A percentile compares a stretch with the other conserved stretches of the same genome.
Conservation (phyloP, 2,888 invertebrate genomes). For the Callimorpha dominula region DNA sequence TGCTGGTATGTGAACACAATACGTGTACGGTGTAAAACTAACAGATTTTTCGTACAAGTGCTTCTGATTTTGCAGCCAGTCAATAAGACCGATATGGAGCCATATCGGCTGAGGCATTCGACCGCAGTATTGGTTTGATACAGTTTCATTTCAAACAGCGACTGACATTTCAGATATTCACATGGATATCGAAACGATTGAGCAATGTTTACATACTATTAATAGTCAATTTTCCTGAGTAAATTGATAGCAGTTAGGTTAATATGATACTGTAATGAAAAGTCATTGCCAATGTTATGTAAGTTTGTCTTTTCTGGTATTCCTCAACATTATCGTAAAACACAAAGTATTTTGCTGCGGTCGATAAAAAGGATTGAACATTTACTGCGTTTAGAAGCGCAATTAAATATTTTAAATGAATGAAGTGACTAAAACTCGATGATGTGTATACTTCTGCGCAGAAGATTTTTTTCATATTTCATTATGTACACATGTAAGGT, state of each 20-base stretch:
- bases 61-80: slow-evolving; percentile 35
- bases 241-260: background rate
- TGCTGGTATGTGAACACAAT: background rate
- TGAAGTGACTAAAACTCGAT: too few species aligned
- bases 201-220: slow-evolving; percentile 27
- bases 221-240: background rate
- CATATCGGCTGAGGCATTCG: slow-evolving; percentile 40
- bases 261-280: background rate
- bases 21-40: background rate
- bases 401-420: too few species aligned
- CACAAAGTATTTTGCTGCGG: too few species aligned
- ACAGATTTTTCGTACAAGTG: background rate
- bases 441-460: too few species aligned
- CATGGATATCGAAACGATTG: slow-evolving; percentile 34
- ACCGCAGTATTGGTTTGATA: slow-evolving; percentile 47
- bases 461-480: too few species aligned
- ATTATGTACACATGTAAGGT: too few species aligned
- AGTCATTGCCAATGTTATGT: too few species aligned
- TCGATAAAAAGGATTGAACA: too few species aligned
- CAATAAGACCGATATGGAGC: slow-evolving; percentile 34
- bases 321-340: too few species aligned
- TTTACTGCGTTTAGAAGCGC: too few species aligned
- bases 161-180: slow-evolving; percentile 25
- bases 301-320: too few species aligned
- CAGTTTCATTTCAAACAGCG: slow-evolving; percentile 41